Evolutionary conservation across 2,888 invertebrate genomes (phyloP).

Genomic region (Lasioglossum figueresi): DNA sequence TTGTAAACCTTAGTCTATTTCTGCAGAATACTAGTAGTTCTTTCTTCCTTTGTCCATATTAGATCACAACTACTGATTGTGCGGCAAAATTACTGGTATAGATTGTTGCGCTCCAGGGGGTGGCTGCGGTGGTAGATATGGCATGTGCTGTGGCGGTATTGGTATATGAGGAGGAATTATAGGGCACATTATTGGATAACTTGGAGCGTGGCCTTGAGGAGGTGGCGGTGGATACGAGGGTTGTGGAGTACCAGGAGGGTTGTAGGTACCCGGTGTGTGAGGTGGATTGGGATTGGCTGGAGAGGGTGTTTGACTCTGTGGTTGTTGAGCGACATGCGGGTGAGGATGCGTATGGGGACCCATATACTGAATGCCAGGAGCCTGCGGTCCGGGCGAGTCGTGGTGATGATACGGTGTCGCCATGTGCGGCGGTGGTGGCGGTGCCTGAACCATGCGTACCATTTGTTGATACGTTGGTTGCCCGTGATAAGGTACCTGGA

Average conservation of each 20-base stretch:
- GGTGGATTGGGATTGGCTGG: slow-evolving; percentile 84
- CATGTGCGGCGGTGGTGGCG: slow-evolving; percentile 80
- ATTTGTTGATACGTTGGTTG: slow-evolving; percentile 85
- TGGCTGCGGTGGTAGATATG: slow-evolving; percentile 85
- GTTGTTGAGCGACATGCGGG: slow-evolving; percentile 80
- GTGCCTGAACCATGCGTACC: slow-evolving; percentile 84
- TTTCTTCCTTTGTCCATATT: slow-evolving; percentile 77
- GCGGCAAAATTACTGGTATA: slow-evolving; percentile 84
- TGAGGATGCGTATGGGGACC: slow-evolving; percentile 84
- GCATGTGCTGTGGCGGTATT: slow-evolving; percentile 85
- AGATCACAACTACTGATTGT: slow-evolving; percentile 84
- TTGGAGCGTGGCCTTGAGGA: slow-evolving; percentile 85
- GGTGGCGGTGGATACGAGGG: slow-evolving; percentile 87
- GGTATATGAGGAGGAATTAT: slow-evolving; percentile 84
- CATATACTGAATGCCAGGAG: slow-evolving; percentile 85
- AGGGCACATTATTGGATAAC: slow-evolving; percentile 87
- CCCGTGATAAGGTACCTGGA: slow-evolving; percentile 87
- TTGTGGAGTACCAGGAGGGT: slow-evolving; percentile 83
- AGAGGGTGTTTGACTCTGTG: slow-evolving; percentile 81
- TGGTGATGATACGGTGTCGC: slow-evolving; percentile 82
- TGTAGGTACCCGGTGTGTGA: slow-evolving; percentile 86
- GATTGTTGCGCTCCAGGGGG: slow-evolving; percentile 83
- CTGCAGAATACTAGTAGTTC: slow-evolving; percentile 74
- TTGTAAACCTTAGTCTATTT: slow-evolving; percentile 72
- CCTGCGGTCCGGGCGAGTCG: slow-evolving; percentile 86